Evolutionary conservation across 2,888 invertebrate genomes (phyloP), one percentile per base, ranked within the genome.

Genomic region (Drosophila niveifrons): DNA sequence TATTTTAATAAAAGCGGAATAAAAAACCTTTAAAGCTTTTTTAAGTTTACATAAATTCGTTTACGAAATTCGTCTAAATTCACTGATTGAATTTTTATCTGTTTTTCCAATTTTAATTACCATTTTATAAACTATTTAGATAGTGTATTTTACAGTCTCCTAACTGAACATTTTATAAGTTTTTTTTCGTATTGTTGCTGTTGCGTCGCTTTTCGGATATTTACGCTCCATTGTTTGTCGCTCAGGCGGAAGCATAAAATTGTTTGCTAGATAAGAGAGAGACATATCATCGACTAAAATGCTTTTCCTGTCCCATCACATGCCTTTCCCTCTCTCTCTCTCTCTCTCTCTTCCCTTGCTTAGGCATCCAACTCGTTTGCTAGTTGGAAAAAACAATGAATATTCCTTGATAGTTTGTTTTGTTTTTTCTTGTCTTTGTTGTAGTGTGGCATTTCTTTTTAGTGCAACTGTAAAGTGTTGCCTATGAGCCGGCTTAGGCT

Each of bases 151-250:
- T 10, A 15, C 51, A 57, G 50, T 68, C 53, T 53, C 2, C 18
- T 23, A 17, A 4, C 8, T 7, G 10, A 13, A 18, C 36, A 50
- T 59, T 47, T 53, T 51, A 62, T 44, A 61, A 64, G 66, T 61
- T 70, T 65, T 67, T 69, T 51, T 78, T 65, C 59, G 46, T 50
- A 70, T 76, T 76, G 75, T 88, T 75, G 80, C 80, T 86, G 64
- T 63, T 80, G 87, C 61, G 62, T 70, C 79, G 82, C 75, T 86
- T 86, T 84, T 76, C 69, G 87, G 82, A 86, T 86, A 86, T 87
- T 87, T 87, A 87, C 87, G 87, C 87, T 88, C 89, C 87, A 87
- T 87, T 87, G 87, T 87, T 88, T 87, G 89, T 83, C 87, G 88
- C 87, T 89, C 89, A 87, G 82, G 81, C 87, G 87, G 87, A 87